Evolutionary conservation across 2,888 invertebrate genomes (phyloP).

Genomic region (Eupithecia exiguata): DNA sequence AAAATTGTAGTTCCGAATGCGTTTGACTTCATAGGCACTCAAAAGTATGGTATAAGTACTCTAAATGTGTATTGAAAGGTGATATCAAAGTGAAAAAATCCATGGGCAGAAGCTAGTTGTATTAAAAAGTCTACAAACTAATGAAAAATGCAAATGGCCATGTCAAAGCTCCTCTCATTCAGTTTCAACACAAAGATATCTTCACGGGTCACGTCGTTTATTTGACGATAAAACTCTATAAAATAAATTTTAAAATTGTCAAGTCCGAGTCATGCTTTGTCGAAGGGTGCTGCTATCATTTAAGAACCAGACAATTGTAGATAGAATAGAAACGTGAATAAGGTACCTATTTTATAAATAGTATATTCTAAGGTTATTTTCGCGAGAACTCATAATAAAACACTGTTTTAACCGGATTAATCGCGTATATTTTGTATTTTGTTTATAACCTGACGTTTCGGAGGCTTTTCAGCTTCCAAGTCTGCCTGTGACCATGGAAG

Average conservation of each 20-base stretch:
- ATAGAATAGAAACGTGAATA: background rate
- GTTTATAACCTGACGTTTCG: too few relatives aligned
- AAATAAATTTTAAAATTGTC: background rate
- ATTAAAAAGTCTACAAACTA: background rate
- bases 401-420: too few relatives aligned
- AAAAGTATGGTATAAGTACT: too few relatives aligned
- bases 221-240: conserved; percentile 31
- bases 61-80: background rate
- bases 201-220: conserved; percentile 21
- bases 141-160: conserved; percentile 18
- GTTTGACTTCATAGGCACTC: too few relatives aligned
- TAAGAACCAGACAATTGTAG: background rate
- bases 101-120: background rate
- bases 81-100: background rate
- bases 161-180: conserved; percentile 20
- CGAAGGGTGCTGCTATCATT: background rate
- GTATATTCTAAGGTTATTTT: too few relatives aligned
- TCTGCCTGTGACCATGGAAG: too few relatives aligned
- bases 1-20: too few relatives aligned
- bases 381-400: too few relatives aligned
- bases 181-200: conserved; percentile 20
- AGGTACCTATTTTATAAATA: too few relatives aligned
- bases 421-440: too few relatives aligned
- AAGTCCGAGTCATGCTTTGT: background rate
- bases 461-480: too few relatives aligned